A percentile compares a stretch with the other conserved stretches of the same genome.
phyloP scores from a whole-genome alignment of 2,888 invertebrate species.

The Pollenia griseotomentosa region DNA sequence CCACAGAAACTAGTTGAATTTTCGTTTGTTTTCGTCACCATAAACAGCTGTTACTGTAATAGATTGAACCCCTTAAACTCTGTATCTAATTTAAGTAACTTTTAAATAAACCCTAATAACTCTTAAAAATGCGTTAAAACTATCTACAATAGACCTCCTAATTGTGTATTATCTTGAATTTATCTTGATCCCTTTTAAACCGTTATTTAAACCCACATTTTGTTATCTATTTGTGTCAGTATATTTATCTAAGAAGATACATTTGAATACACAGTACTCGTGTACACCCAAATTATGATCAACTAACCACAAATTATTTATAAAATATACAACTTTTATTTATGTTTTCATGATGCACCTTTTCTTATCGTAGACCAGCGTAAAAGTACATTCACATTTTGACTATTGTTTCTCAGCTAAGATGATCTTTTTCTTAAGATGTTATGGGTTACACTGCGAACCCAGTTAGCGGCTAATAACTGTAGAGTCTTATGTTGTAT shows the following conservation, averaged over 20 bases:
- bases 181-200: slow-evolving; percentile 35
- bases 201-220: background rate
- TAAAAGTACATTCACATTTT: slow-evolving; percentile 32
- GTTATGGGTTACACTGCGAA: background rate
- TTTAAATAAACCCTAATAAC: background rate
- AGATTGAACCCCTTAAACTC: too few relatives aligned
- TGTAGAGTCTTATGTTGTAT: background rate
- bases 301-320: slow-evolving; percentile 46
- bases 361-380: slow-evolving; percentile 33
- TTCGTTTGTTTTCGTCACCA: too few relatives aligned
- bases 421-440: slow-evolving; percentile 44
- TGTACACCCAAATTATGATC: slow-evolving; percentile 28
- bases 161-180: slow-evolving; percentile 8
- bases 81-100: background rate
- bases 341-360: slow-evolving; percentile 21
- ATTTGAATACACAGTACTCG: slow-evolving; percentile 4
- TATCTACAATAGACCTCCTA: background rate
- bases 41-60: too few relatives aligned
- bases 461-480: background rate
- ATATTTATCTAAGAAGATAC: background rate
- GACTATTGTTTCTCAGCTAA: slow-evolving; percentile 17
- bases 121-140: slow-evolving; percentile 6
- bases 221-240: background rate
- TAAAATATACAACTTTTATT: slow-evolving; percentile 36
- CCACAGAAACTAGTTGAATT: too few relatives aligned